These are phyloP conservation scores for Pachypsylla venusta DNA, from an alignment of 1,140 invertebrate species.

Conservation along the genomic window DNA sequence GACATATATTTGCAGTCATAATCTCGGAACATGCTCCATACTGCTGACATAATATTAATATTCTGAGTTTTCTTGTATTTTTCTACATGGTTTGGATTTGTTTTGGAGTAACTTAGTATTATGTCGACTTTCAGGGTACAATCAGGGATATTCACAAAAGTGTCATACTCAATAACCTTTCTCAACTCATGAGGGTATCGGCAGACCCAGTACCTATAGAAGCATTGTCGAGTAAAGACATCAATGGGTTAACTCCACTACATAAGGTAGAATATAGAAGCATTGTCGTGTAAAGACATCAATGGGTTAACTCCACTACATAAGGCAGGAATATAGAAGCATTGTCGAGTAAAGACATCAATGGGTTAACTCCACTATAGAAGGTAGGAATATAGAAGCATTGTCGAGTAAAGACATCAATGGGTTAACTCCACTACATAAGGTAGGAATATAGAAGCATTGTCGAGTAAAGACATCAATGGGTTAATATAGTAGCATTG, in stretches of 20 bases:
- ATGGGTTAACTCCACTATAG: conserved; percentile 65
- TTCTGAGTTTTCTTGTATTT: too few relatives aligned
- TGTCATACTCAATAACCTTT: conserved; percentile 57
- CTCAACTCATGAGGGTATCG: conserved; percentile 45
- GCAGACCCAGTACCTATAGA: conserved; percentile 52
- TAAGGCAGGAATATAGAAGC: conserved; percentile 34
- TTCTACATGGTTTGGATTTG: conserved; percentile 1
- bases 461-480: not conserved
- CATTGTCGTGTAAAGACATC: conserved; percentile 58
- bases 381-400: conserved; percentile 50
- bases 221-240: conserved; percentile 59
- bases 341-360: conserved; percentile 58
- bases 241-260: conserved; percentile 59
- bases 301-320: conserved; percentile 38
- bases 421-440: conserved; percentile 65
- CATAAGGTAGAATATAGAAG: conserved; percentile 56
- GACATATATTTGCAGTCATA: too few relatives aligned
- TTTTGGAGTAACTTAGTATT: not conserved
- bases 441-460: conserved; percentile 38
- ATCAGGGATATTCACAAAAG: conserved; percentile 66
- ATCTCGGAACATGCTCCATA: not conserved
- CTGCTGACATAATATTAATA: not conserved
- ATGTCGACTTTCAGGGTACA: conserved; percentile 43
- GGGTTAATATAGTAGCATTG: not conserved
- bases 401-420: conserved; percentile 63